phyloP scores from a whole-genome alignment of 2,888 invertebrate species.

The Drosophila setosimentum region DNA sequence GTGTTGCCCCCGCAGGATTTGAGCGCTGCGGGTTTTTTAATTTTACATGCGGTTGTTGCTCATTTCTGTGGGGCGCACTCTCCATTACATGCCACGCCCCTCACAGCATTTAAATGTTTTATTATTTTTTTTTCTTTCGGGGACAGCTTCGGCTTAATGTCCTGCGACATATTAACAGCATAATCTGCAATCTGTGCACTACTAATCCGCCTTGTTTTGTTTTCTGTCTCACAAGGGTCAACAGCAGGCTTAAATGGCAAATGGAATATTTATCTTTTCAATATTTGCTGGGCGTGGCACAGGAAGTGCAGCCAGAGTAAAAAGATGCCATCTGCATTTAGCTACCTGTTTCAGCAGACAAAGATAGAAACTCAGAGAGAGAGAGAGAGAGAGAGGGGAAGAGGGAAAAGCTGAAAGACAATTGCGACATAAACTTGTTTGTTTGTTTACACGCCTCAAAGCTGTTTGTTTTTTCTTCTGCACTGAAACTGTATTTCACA shows the following conservation, averaged over 20 bases:
- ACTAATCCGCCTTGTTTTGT: conserved; percentile 61
- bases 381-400: neutral
- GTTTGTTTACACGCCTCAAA: conserved; percentile 60
- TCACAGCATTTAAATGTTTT: conserved; percentile 45
- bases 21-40: conserved; percentile 70
- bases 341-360: conserved; percentile 56
- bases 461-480: conserved; percentile 27
- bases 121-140: conserved; percentile 2
- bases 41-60: conserved; percentile 49
- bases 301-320: conserved; percentile 63
- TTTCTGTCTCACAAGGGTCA: conserved; percentile 48
- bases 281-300: conserved; percentile 75
- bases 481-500: conserved; percentile 29
- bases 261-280: conserved; percentile 32
- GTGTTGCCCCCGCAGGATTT: conserved; percentile 69
- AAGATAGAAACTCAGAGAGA: conserved; percentile 1
- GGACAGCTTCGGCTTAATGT: conserved; percentile 47
- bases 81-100: conserved; percentile 75
- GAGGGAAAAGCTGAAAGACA: neutral
- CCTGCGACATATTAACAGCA: conserved; percentile 72
- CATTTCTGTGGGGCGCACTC: conserved; percentile 44
- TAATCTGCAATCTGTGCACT: conserved; percentile 65
- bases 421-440: conserved; percentile 62
- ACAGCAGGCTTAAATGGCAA: conserved; percentile 64
- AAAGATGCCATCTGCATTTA: conserved; percentile 45